Conservation (phyloP, 2,888 invertebrate genomes). For the Eupithecia subumbrata region DNA sequence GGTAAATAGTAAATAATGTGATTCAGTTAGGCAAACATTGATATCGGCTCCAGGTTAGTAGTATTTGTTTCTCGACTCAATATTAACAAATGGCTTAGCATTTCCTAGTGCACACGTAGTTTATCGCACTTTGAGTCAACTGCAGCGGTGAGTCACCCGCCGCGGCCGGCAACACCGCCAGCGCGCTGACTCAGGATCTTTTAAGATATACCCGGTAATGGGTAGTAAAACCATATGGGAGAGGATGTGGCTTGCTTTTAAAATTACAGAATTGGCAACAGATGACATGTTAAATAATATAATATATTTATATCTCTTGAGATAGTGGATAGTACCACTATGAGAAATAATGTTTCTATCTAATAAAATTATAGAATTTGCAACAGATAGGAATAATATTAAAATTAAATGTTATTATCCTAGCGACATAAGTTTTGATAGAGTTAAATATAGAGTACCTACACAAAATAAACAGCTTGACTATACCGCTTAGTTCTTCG, state of each 20-base stretch:
- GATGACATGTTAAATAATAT: not conserved
- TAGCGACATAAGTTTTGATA: not conserved
- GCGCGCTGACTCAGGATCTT: not conserved
- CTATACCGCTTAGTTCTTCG: constrained; percentile 53
- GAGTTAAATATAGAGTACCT: not conserved
- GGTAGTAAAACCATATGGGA: not conserved
- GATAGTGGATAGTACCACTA: not conserved
- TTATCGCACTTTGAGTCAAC: constrained; percentile 27
- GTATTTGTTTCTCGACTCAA: constrained; percentile 22
- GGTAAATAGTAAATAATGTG: constrained; percentile 8
- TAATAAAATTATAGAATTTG: not conserved
- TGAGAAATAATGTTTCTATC: not conserved
- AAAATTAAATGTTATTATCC: not conserved
- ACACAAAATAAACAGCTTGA: constrained; percentile 40
- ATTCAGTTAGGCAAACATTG: constrained; percentile 30
- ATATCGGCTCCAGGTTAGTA: constrained; percentile 27
- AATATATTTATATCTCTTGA: not conserved
- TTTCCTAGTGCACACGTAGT: constrained; percentile 20
- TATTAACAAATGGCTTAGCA: constrained; percentile 19
- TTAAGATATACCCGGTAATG: not conserved
- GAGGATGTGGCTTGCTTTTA: not conserved
- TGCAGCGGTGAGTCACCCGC: constrained; percentile 11
- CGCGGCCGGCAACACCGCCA: not conserved
- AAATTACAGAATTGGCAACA: not conserved
- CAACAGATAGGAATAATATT: not conserved